Base-by-base conservation (phyloP, 2,888 invertebrate genomes). In the Plagiodera versicolora region DNA sequence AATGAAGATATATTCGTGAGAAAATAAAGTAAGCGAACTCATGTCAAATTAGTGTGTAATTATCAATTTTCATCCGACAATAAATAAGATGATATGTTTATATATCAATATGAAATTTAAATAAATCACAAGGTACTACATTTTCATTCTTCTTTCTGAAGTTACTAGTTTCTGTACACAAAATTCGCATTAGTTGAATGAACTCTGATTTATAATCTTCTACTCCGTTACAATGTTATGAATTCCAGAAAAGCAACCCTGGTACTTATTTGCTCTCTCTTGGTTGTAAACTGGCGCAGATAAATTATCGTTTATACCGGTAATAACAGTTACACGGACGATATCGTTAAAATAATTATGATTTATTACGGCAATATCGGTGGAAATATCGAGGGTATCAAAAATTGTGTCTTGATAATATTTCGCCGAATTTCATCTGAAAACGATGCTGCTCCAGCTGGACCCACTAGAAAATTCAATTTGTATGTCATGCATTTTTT, bases 181-280 rank as follows among this genome's bases (percentile, higher is more conserved):
- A 55, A 55, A 55, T 19, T 11, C 28, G n/a, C 49, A 24, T 44
- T 50, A 20, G 49, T 44, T 57, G 49, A 50, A 50, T 50, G 50
- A 57, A 57, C 18, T 57, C 17, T 44, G 44, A 50, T 57, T 39
- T 50, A 50, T 57, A 49, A 49, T 50, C 46, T 30, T 18, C 47
- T 32, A 8, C 16, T 46, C 18, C 39, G 39, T 39, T 39, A 14
- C n/a, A 39, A 39, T 14, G 39, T 39, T 39, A n/a, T 39, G 39
- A 39, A 39, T 39, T 39, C 39, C 39, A 39, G 39, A 14, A 32
- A 39, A 39, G 39, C 39, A 39, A 14, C 39, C 39, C n/a, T 3
- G 14, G 39, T 39, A 39, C 39, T 39, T 39, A 39, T 39, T 39
- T 39, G 14, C 39, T 14, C 39, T 39, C 11, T 32, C 39, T 14